Percentiles rank a stretch among this genome's conserved stretches.
These are phyloP conservation scores for Bombus consobrinus DNA, from an alignment of 1,140 invertebrate species.

Conservation along the genomic window DNA sequence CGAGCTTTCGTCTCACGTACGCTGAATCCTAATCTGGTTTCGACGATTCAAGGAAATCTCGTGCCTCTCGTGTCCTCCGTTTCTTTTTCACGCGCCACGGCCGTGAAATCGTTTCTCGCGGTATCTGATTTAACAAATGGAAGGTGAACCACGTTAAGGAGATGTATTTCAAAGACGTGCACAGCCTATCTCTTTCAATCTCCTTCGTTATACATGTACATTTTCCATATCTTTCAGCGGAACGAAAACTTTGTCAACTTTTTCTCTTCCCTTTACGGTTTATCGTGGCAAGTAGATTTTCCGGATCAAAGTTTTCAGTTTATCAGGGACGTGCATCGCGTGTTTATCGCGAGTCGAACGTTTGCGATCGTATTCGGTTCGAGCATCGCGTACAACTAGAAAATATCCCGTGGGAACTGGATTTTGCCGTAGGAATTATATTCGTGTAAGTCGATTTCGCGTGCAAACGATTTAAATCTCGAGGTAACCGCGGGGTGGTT, in stretches of 20 bases:
- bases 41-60: conserved; percentile 47
- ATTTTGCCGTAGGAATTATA: conserved; percentile 35
- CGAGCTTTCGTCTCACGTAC: conserved; percentile 53
- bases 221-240: not conserved
- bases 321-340: not conserved
- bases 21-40: conserved; percentile 66
- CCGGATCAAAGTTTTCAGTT: not conserved
- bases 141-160: not conserved
- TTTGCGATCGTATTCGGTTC: too few relatives aligned
- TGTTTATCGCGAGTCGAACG: not conserved
- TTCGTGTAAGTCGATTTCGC: conserved; percentile 56
- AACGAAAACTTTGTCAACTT: not conserved
- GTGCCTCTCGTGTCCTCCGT: not conserved
- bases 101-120: conserved; percentile 10
- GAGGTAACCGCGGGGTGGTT: conserved; percentile 58
- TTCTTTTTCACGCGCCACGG: conserved; percentile 10
- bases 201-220: not conserved
- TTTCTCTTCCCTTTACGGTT: not conserved
- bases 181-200: not conserved
- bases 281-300: not conserved
- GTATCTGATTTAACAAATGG: conserved; percentile 28
- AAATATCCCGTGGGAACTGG: conserved; percentile 14
- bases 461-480: conserved; percentile 61
- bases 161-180: not conserved
- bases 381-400: not conserved